A percentile compares a stretch with the other conserved stretches of the same genome.
Conservation (phyloP, 2,113 vertebrate genomes). For the Colius striatus region DNA sequence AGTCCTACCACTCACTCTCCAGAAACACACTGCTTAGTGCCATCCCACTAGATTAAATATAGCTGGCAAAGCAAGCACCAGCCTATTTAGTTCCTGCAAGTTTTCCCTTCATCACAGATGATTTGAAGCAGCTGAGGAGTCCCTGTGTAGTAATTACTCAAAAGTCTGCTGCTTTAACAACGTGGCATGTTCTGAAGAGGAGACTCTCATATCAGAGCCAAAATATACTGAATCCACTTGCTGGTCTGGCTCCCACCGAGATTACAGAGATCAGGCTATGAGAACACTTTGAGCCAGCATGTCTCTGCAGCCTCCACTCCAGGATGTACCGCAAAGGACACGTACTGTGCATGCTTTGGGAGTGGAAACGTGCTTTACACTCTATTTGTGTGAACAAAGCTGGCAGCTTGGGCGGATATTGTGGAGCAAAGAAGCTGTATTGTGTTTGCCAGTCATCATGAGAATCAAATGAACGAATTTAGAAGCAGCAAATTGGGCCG, state of each 20-base stretch:
- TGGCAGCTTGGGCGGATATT: constrained; percentile 73
- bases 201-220: constrained; percentile 49
- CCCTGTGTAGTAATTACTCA: not conserved
- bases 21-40: not conserved
- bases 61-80: not conserved
- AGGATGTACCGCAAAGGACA: constrained; percentile 70
- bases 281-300: constrained; percentile 70
- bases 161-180: constrained; percentile 49
- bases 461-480: constrained; percentile 64
- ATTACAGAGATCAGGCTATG: constrained; percentile 63
- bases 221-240: constrained; percentile 64
- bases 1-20: not conserved
- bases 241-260: constrained; percentile 70
- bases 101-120: not conserved
- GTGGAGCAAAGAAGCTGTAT: constrained; percentile 62
- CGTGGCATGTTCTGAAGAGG: constrained; percentile 63
- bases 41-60: not conserved
- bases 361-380: constrained; percentile 68
- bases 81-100: not conserved
- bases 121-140: constrained; percentile 2
- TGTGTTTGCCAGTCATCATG: constrained; percentile 69
- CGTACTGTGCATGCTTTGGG: constrained; percentile 71
- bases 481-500: constrained; percentile 51
- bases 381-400: constrained; percentile 74
- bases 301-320: constrained; percentile 69